Evolutionary conservation across 2,797 vertebrate genomes (phyloP), one percentile per base, ranked within the genome.

Genomic region (Pangasius mekongensis): DNA sequence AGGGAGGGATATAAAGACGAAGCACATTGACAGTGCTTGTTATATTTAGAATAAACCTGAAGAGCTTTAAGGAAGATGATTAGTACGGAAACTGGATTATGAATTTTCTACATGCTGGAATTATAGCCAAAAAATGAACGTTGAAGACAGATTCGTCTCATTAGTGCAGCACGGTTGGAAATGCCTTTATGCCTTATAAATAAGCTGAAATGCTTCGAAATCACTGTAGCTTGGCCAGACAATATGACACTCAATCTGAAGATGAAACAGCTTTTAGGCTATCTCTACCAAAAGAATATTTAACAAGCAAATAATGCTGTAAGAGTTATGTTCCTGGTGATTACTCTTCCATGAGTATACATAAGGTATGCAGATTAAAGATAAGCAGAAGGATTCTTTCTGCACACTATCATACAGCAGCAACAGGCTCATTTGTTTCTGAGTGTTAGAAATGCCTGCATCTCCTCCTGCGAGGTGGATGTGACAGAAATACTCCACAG

Each of bases 401-500:
- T 67, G 82, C 47, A 52, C 2, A n/a, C 82, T 84, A 67, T 84
- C 73, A 64, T 67, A 66, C 83, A 56, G 92, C 83, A 39, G 94
- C 91, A 87, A 39, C 83, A 87, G 76, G 76, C 86, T 54, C 66
- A 56, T 78, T 77, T 24, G 80, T 89, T 92, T 93, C 92, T 77
- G 90, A 92, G 90, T 91, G 86, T 93, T 87, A 90, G 91, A 95
- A 93, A 92, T 86, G 94, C 92, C 94, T 87, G 88, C 85, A 77
- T 56, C 62, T 87, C 90, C 90, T 95, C 93, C 89, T 87, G 83
- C 88, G 83, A 89, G 92, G 84, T 90, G 91, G 92, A 91, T 94
- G 92, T 95, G 94, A 95, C 94, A 94, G 94, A 93, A 94, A 94
- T 91, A 92, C 94, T 93, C 94, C 94, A 90, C 93, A 93, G 93